Evolutionary conservation across 2,113 vertebrate species (phyloP), one percentile per base, ranked within the genome.

Genomic region (Syngnathoides biaculeatus): DNA sequence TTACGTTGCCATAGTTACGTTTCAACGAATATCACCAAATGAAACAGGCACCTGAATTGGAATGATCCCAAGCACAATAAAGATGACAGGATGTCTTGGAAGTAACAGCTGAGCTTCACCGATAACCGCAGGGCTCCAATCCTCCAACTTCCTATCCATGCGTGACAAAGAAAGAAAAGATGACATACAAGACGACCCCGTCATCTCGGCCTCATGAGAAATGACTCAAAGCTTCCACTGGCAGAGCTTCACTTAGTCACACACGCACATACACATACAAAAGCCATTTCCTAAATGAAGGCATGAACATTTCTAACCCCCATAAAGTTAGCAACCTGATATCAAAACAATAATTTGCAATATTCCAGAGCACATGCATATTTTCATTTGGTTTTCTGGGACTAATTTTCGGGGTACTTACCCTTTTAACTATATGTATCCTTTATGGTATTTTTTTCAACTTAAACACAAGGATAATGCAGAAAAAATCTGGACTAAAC

Each of bases 61-160:
- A 79, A 81, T 78, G 73, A 84, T 83, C 79, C 77, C 15, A 42
- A 69, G 64, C 76, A 86, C 82, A 75, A 73, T 55, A 63, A 65
- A n/a, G 71, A 70, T 78, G 78, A 73, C 74, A 82, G 68, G 60
- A 59, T 66, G 59, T 73, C 68, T 80, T 57, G 74, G 71, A 57
- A 66, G 72, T 67, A 81, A 79, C 78, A 84, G 83, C 84, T 87
- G 84, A 65, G 77, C 68, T 65, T 71, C 42, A 75, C 78, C 27
- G 84, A 88, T 86, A 84, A 84, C 78, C 75, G 72, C 55, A 15
- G 67, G 69, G 58, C 65, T 79, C 77, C 81, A 81, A 84, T 85
- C 75, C 79, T 72, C 55, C 14, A 75, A 78, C 84, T 89, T 82
- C 68, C 84, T 77, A 80, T 87, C 84, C 75, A 76, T 68, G 59